phyloP scores from a whole-genome alignment of 2,888 invertebrate genomes.

The Drosophila nr. perissopoda region DNA sequence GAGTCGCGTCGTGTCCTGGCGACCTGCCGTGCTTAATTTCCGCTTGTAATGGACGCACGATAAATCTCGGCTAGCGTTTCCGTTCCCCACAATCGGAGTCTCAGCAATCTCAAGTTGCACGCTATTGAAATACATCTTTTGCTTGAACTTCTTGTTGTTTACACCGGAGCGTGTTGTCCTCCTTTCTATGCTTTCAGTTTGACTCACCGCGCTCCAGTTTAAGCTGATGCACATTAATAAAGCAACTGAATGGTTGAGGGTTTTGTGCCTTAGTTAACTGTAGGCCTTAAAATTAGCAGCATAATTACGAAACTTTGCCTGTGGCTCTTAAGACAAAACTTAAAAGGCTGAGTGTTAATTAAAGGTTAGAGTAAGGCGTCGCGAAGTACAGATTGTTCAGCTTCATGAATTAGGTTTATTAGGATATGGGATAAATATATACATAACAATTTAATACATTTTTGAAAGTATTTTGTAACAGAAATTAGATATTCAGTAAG shows the following conservation, averaged over 20 bases:
- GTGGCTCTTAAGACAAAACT: conserved; percentile 23
- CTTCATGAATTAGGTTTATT: neutral
- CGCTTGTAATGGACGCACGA: conserved; percentile 80
- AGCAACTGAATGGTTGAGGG: neutral
- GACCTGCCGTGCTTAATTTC: conserved; percentile 82
- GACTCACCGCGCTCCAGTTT: conserved; percentile 3
- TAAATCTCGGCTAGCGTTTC: conserved; percentile 81
- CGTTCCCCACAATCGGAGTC: conserved; percentile 45
- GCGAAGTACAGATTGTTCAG: neutral
- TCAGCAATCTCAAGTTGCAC: conserved; percentile 51
- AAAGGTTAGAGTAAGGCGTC: conserved; percentile 7
- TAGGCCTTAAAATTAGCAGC: conserved; percentile 45
- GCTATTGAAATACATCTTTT: conserved; percentile 64
- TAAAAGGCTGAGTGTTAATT: conserved; percentile 12
- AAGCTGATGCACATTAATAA: conserved; percentile 17
- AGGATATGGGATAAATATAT: neutral
- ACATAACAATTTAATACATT: no score
- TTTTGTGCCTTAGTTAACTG: neutral
- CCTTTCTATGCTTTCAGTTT: conserved; percentile 46
- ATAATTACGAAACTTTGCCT: conserved; percentile 42
- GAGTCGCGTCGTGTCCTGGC: conserved; percentile 38
- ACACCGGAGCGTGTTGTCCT: conserved; percentile 31
- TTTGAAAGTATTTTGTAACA: neutral
- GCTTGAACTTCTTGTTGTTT: conserved; percentile 42
- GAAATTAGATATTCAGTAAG: neutral